Evolutionary conservation across 2,797 vertebrate species (phyloP).

Genomic region (Poeciliopsis infans): DNA sequence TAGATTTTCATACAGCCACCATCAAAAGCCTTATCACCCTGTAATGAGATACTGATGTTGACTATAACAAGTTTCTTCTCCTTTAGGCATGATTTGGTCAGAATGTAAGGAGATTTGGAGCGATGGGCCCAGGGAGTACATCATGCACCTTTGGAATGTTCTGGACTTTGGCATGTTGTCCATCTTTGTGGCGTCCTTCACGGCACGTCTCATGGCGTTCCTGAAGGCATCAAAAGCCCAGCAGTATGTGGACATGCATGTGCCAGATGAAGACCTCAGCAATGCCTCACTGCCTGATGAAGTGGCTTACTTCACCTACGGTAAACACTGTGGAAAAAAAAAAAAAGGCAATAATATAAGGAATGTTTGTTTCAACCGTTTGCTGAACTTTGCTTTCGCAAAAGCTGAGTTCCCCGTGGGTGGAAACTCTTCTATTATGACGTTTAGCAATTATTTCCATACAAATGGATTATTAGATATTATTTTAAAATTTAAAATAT

Average conservation of each 20-base stretch:
- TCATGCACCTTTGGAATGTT: slow-evolving; percentile 95
- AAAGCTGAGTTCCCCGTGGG: background rate
- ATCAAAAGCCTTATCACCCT: background rate
- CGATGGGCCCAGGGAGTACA: slow-evolving; percentile 92
- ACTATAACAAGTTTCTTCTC: background rate
- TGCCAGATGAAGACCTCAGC: slow-evolving; percentile 87
- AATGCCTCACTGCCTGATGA: slow-evolving; percentile 92
- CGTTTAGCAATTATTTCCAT: background rate
- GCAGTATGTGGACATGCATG: slow-evolving; percentile 91
- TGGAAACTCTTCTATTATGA: background rate
- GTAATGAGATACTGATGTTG: background rate
- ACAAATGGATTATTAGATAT: slow-evolving; percentile 17
- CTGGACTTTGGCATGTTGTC: slow-evolving; percentile 97
- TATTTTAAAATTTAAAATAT: slow-evolving; percentile 20
- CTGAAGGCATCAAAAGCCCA: slow-evolving; percentile 95
- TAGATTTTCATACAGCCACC: background rate
- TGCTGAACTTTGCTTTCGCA: background rate
- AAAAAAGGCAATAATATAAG: background rate
- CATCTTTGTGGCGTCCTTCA: slow-evolving; percentile 96
- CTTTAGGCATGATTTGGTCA: slow-evolving; percentile 92
- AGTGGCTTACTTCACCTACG: slow-evolving; percentile 94
- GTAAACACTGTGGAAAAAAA: slow-evolving; percentile 71
- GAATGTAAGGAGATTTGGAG: slow-evolving; percentile 98
- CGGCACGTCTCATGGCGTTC: slow-evolving; percentile 95
- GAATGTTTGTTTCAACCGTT: background rate